phyloP scores from a whole-genome alignment of 2,888 invertebrate species.

The Schizaphis graminum region DNA sequence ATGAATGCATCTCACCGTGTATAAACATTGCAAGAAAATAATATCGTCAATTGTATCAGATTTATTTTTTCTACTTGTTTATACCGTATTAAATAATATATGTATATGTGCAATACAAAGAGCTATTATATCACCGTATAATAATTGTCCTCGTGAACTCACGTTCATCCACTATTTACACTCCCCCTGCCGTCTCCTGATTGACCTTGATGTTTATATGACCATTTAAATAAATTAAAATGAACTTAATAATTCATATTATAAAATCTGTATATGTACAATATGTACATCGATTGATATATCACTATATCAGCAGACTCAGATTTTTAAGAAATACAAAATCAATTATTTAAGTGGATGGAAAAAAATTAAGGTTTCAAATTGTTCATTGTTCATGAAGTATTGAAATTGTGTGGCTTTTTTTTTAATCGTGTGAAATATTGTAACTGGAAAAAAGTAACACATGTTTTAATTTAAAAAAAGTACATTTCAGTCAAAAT shows the following conservation, averaged over 20 bases:
- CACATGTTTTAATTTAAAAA: background rate
- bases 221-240: background rate
- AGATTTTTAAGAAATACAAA: background rate
- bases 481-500: background rate
- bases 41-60: background rate
- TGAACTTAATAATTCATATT: background rate
- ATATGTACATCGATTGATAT: background rate
- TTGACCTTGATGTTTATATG: background rate
- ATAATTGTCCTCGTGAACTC: background rate
- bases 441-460: background rate
- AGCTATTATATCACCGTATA: background rate
- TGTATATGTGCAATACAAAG: background rate
- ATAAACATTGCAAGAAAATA: background rate
- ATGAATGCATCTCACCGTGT: background rate
- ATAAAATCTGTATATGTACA: background rate
- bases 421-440: background rate
- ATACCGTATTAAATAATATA: background rate
- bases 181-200: background rate
- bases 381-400: background rate
- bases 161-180: background rate
- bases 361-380: background rate
- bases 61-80: background rate
- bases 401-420: background rate
- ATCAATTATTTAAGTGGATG: background rate
- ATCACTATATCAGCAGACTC: background rate